phyloP scores from a whole-genome alignment of 2,797 vertebrate genomes.

The Parotocinclus haroldoi region DNA sequence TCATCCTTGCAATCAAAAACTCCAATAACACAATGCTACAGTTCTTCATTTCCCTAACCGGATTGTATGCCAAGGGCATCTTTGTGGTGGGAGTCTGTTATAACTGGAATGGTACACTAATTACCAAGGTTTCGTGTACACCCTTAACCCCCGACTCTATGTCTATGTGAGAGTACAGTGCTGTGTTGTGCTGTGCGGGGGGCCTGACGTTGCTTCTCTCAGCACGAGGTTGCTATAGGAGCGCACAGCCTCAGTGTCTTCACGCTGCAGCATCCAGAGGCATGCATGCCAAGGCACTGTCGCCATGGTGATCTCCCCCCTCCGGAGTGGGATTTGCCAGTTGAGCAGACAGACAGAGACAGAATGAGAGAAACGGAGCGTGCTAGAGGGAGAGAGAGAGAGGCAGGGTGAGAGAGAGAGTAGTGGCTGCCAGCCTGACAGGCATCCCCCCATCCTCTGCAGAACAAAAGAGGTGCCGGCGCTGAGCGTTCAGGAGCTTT shows the following conservation, averaged over 20 bases:
- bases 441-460: constrained; percentile 41
- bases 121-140: constrained; percentile 32
- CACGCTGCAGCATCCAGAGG: constrained; percentile 69
- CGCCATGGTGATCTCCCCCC: constrained; percentile 75
- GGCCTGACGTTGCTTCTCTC: constrained; percentile 29
- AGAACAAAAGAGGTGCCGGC: constrained; percentile 53
- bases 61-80: constrained; percentile 31
- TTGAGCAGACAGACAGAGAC: constrained; percentile 52
- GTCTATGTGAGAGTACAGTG: not conserved
- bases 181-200: constrained; percentile 9
- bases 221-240: constrained; percentile 53
- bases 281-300: constrained; percentile 64
- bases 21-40: not conserved
- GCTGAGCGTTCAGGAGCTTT: constrained; percentile 50
- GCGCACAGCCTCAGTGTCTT: constrained; percentile 55
- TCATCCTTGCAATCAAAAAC: too few species aligned
- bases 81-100: constrained; percentile 18
- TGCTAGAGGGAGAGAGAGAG: constrained; percentile 20
- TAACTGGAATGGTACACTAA: constrained; percentile 36
- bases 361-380: constrained; percentile 37
- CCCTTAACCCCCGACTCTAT: constrained; percentile 16
- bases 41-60: constrained; percentile 33
- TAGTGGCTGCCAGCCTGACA: constrained; percentile 50
- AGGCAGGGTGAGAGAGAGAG: constrained; percentile 21
- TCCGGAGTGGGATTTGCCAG: constrained; percentile 60